Evolutionary conservation across 2,113 vertebrate genomes (phyloP).

Genomic region (Archocentrus centrarchus): DNA sequence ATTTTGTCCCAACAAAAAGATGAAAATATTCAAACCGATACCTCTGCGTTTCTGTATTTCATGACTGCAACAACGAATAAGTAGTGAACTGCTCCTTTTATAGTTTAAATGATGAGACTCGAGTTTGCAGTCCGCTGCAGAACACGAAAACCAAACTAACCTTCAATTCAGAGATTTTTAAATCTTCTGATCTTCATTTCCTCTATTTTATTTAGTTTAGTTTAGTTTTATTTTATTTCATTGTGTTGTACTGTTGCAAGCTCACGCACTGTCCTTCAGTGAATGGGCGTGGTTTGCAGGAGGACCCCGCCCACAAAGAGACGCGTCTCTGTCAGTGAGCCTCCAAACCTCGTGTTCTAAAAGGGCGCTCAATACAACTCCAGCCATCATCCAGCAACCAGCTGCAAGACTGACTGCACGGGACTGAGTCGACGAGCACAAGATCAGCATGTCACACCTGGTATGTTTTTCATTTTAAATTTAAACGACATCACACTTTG

Average conservation of each 20-base stretch:
- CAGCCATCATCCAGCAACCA: slow-evolving; percentile 25
- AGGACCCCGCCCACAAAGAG: slow-evolving; percentile 67
- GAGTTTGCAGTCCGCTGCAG: neutral
- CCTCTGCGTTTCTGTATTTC: neutral
- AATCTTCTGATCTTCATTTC: neutral
- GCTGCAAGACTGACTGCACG: neutral
- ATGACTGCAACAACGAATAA: neutral
- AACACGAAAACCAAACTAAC: neutral
- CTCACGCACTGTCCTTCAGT: neutral
- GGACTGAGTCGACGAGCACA: neutral
- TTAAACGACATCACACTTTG: neutral
- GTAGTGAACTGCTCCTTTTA: neutral
- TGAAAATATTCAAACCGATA: neutral
- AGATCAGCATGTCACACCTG: neutral
- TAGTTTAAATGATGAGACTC: neutral
- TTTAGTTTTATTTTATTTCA: neutral
- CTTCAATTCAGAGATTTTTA: neutral
- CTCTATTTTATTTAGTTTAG: neutral
- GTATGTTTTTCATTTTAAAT: slow-evolving; percentile 36
- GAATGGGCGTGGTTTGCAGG: slow-evolving; percentile 52
- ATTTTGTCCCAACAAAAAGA: neutral
- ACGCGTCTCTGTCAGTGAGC: slow-evolving; percentile 58
- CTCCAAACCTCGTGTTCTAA: slow-evolving; percentile 42
- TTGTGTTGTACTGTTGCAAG: neutral
- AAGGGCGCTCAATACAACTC: slow-evolving; percentile 74